phyloP scores from a whole-genome alignment of 2,113 vertebrate species.

The Petromus typicus region DNA sequence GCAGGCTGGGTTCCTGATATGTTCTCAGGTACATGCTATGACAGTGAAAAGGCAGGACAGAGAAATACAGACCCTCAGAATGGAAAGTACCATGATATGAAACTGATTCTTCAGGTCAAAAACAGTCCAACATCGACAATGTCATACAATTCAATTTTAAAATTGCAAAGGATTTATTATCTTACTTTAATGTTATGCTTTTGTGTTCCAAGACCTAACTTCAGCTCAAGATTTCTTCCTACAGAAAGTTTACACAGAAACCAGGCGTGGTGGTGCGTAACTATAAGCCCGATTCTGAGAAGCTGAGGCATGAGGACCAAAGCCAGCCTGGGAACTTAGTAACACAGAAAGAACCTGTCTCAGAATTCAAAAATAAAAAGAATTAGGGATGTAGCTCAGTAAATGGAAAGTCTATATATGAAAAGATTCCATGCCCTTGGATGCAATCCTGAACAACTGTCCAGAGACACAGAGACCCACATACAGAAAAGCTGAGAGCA shows the following conservation, averaged over 20 bases:
- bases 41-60: background rate
- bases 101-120: slow-evolving; percentile 6
- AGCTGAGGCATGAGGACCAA: background rate
- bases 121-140: background rate
- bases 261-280: background rate
- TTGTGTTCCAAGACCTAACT: background rate
- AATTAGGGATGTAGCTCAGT: background rate
- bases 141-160: background rate
- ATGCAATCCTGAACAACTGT: background rate
- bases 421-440: background rate
- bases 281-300: background rate
- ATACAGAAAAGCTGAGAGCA: background rate
- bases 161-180: background rate
- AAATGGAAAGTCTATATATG: background rate
- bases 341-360: background rate
- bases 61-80: background rate
- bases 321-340: background rate
- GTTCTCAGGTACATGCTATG: background rate
- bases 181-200: background rate
- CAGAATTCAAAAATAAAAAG: background rate
- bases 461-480: background rate
- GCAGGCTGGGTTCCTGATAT: background rate
- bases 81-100: background rate
- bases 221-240: background rate
- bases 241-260: background rate